A percentile compares a stretch with the other conserved stretches of the same genome.
These are phyloP conservation scores for Eremobia ochroleuca DNA, from an alignment of 2,888 invertebrate species.

Conservation along the genomic window DNA sequence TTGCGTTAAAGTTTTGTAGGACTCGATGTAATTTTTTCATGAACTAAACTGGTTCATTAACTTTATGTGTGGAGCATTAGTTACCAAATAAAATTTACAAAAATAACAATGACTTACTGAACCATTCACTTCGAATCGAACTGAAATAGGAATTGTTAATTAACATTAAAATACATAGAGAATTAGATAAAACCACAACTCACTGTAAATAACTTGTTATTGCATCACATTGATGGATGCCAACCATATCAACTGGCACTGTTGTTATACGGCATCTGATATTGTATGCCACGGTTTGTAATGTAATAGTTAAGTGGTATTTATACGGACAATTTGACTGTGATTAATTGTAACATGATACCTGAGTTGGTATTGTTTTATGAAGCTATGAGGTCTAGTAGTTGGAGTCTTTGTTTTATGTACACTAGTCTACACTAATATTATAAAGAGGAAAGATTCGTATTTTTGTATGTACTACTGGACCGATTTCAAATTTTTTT, in stretches of 20 bases:
- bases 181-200: slow-evolving; percentile 22
- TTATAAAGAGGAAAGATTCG: too few relatives aligned
- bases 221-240: slow-evolving; percentile 9
- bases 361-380: neutral
- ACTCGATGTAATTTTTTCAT: neutral
- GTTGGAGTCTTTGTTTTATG: neutral
- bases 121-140: neutral
- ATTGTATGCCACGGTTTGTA: neutral
- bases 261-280: neutral
- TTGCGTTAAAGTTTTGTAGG: neutral
- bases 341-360: neutral
- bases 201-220: slow-evolving; percentile 17
- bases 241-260: neutral
- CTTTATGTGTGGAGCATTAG: neutral
- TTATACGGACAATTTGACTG: neutral
- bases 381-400: neutral
- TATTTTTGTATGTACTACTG: too few relatives aligned
- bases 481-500: too few relatives aligned
- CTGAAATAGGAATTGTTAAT: slow-evolving; percentile 8
- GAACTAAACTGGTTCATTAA: neutral
- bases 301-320: neutral
- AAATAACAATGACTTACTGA: neutral
- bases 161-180: slow-evolving; percentile 5
- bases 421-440: too few relatives aligned
- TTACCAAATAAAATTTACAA: neutral